Evolutionary conservation across 2,888 invertebrate genomes (phyloP).

Genomic region (Linnaemya tessellans): DNA sequence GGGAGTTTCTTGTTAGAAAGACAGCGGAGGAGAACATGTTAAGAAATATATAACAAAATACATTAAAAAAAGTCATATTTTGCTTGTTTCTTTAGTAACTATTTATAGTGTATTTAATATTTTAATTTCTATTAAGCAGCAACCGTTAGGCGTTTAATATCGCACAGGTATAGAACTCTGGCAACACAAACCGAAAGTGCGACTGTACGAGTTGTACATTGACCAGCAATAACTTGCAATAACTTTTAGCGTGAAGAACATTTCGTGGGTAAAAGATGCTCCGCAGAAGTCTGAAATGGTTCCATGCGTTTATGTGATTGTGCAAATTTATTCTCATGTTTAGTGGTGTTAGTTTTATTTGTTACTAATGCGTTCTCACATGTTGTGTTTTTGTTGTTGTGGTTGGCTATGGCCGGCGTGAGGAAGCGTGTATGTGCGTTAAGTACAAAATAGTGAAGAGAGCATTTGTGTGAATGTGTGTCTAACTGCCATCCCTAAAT

Average conservation of each 20-base stretch:
- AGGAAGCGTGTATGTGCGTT: constrained; percentile 25
- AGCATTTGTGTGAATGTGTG: constrained; percentile 51
- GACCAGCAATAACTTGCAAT: constrained; percentile 50
- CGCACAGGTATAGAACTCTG: neutral
- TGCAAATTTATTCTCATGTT: constrained; percentile 37
- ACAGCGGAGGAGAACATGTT: too few species aligned
- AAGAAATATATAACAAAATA: too few species aligned
- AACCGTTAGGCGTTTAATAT: too few species aligned
- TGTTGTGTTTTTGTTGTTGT: constrained; percentile 48
- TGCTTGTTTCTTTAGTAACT: too few species aligned
- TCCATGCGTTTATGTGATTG: neutral
- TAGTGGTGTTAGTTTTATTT: constrained; percentile 49
- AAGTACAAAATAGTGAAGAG: constrained; percentile 20
- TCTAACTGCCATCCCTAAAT: too few species aligned
- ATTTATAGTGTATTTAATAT: too few species aligned
- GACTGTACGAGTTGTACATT: constrained; percentile 21
- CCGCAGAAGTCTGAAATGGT: neutral
- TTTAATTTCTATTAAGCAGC: too few species aligned
- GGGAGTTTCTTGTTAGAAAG: too few species aligned
- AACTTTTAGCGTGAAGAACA: constrained; percentile 42
- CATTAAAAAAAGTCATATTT: too few species aligned
- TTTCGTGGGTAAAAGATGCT: constrained; percentile 31
- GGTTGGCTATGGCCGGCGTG: constrained; percentile 22
- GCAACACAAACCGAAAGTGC: constrained; percentile 14
- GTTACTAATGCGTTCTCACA: constrained; percentile 56